phyloP scores from a whole-genome alignment of 1,140 invertebrate species.

The Bombus turneri region DNA sequence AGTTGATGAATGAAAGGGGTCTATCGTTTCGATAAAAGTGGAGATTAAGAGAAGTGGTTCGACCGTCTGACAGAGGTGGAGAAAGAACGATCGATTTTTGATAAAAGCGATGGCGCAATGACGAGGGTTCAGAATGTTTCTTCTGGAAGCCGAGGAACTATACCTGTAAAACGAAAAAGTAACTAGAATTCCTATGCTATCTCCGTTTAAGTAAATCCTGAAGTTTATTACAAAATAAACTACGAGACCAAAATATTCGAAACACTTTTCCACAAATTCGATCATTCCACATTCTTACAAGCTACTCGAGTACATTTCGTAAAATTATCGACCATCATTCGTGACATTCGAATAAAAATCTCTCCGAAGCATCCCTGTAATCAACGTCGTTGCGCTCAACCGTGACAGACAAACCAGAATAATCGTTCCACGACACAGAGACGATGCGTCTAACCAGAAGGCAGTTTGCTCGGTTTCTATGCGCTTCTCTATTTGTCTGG shows the following conservation, averaged over 20 bases:
- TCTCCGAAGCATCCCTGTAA: not conserved
- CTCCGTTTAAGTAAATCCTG: too few species aligned
- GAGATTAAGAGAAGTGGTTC: not conserved
- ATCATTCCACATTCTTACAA: too few species aligned
- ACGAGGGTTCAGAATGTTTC: too few species aligned
- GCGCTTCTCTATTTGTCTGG: slow-evolving; percentile 54
- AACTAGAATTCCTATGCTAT: too few species aligned
- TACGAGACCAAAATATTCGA: too few species aligned
- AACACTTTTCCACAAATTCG: too few species aligned
- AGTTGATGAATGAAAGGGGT: not conserved
- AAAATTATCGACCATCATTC: too few species aligned
- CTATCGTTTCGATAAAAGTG: slow-evolving; percentile 6
- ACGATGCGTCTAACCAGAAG: not conserved
- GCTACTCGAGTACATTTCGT: too few species aligned
- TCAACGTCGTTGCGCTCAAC: not conserved
- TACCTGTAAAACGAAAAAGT: too few species aligned
- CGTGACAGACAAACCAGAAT: not conserved
- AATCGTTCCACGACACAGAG: slow-evolving; percentile 22
- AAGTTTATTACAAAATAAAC: too few species aligned
- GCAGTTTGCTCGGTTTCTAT: not conserved
- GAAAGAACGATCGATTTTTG: not conserved
- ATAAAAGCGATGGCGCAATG: not conserved
- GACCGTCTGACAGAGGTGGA: too few species aligned
- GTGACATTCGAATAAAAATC: not conserved
- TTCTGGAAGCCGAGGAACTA: too few species aligned